A percentile compares a stretch with the other conserved stretches of the same genome.
These are phyloP conservation scores for Tachina grossa DNA, from an alignment of 2,888 invertebrate genomes.

Conservation along the genomic window DNA sequence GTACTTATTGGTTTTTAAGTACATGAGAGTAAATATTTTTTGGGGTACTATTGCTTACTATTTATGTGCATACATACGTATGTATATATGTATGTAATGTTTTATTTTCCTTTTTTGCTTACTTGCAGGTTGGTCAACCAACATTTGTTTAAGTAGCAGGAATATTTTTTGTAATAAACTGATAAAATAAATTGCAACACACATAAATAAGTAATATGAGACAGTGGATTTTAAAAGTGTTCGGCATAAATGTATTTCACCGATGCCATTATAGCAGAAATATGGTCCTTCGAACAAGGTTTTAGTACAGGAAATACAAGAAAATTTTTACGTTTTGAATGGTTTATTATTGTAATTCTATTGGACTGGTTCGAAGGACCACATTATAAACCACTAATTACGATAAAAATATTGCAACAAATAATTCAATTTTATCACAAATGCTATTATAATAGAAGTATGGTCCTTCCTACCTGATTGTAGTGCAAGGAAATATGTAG, in stretches of 20 bases:
- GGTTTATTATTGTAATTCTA: too few species aligned
- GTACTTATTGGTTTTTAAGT: slow-evolving; percentile 27
- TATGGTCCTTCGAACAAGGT: background rate
- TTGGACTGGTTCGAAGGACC: too few species aligned
- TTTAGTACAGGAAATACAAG: too few species aligned
- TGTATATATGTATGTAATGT: background rate
- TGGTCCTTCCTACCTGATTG: too few species aligned
- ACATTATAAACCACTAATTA: too few species aligned
- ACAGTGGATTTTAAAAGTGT: background rate
- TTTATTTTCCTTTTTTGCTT: background rate
- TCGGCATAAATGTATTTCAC: background rate
- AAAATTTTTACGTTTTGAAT: too few species aligned
- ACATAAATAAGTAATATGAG: slow-evolving; percentile 23
- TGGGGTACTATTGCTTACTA: slow-evolving; percentile 24
- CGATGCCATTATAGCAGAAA: background rate
- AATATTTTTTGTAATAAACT: slow-evolving; percentile 65
- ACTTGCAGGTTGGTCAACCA: slow-evolving; percentile 27
- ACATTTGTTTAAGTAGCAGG: slow-evolving; percentile 55
- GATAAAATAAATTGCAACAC: slow-evolving; percentile 39
- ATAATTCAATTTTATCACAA: too few species aligned
- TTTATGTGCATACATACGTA: too few species aligned
- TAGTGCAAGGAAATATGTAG: too few species aligned
- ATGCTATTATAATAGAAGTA: too few species aligned
- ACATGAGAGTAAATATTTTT: slow-evolving; percentile 43
- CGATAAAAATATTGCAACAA: too few species aligned